Base-by-base conservation (phyloP, 2,113 vertebrate genomes). In the Dicerorhinus sumatrensis region DNA sequence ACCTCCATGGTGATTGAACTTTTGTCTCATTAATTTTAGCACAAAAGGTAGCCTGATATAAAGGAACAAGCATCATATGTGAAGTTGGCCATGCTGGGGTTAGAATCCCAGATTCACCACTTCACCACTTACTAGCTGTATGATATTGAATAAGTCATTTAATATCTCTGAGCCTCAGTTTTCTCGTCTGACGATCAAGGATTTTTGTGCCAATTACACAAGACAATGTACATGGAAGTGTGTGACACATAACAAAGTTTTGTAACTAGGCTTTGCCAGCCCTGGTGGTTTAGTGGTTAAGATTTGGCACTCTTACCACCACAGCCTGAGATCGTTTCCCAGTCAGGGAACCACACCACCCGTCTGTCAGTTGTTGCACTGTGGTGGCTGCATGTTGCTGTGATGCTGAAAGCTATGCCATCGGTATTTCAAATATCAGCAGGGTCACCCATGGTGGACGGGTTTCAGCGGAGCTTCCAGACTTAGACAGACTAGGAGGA, bases 91-190 rank as follows among this genome's bases (percentile, higher is more conserved):
- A 83, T 56, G 11, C 20, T 85, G 9, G 9, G 31, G 8, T 93
- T 91, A 89, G 76, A 92, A 63, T 85, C 23, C 51, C 62, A 93
- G 46, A 95, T 63, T 80, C 33, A 73, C n/a, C 12, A 82, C 27
- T 63, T 80, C 33, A 73, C n/a, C 12, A 82, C 27, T 91, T 62
- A 86, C 18, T 69, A 81, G 16, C 29, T 65, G 20, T 91, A 65
- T 84, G 60, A 95, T 94, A 88, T 31, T 92, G 62, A 33, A n/a
- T 73, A 89, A 89, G 27, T 85, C 46, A 54, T 82, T 94, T 76
- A 54, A 31, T 72, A 62, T 97, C 48, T 86, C 62, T 73, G 36
- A 93, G 33, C 20, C 69, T 77, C 20, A 8, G 9, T 82, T 95
- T 94, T 46, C 27, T 88, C 29, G 82, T 67, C 70, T 94, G 60